Base-by-base conservation (phyloP, 2,113 vertebrate genomes). In the Polyodon spathula region DNA sequence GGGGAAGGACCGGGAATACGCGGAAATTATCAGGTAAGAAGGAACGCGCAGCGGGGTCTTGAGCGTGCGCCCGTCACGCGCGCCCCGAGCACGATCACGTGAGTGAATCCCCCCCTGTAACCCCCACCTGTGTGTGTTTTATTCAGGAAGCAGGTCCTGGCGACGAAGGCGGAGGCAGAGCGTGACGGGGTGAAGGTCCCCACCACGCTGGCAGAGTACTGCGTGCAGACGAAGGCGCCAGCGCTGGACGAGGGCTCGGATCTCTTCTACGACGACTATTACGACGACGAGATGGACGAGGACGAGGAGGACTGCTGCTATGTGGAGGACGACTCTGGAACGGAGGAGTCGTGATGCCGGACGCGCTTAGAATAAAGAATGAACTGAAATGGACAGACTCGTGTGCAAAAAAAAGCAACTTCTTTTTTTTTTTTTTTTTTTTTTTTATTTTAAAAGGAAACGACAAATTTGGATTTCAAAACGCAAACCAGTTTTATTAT, bases 191-290 rank as follows among this genome's bases (percentile, higher is more conserved):
- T 98, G 60, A 97, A 94, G 77, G 95, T 98, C 6, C 95, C 95
- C 68, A 98, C 91, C 64, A 98, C 96, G 0, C 81, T 98, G 80
- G 96, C 96, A 0, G 95, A 98, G 76, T 98, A 98, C 73, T 98
- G 95, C 0, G 85, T 98, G 66, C 93, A 92, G 74, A 96, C 92
- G 7, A 93, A 92, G 39, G 92, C 88, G 2, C 93, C 95, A 0
- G 80, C 84, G 44, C 84, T 89, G 0, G 94, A 96, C 1, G 93
- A 97, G 72, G 93, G 93, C 72, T 92, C 93, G 0, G 95, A 97
- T 73, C 90, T 97, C 61, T 93, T 97, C 79, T 98, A 97, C 1
- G 95, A 97, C 4, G 92, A 97, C 76, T 93, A 95, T 76, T 97
- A 94, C 0, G 94, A 97, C 10, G 95, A 97, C 3, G 90, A 91